A percentile compares a stretch with the other conserved stretches of the same genome.
Conservation (phyloP, 2,113 vertebrate species). For the Epinephelus moara region DNA sequence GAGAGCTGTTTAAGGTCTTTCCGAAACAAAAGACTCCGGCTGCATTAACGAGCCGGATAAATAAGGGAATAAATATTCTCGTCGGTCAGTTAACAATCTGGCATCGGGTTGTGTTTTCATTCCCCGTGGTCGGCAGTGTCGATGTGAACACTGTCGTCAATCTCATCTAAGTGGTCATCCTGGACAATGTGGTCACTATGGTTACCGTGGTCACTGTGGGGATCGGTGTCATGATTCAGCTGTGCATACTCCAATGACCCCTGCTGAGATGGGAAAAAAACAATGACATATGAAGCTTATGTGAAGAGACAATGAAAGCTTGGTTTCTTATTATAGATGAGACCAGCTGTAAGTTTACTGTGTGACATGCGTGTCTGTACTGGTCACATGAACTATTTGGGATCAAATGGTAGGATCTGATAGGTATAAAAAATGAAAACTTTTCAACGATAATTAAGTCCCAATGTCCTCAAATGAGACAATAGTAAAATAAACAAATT, state of each 20-base stretch:
- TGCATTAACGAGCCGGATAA: slow-evolving; percentile 37
- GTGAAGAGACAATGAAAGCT: background rate
- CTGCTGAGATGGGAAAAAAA: slow-evolving; percentile 47
- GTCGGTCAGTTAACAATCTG: slow-evolving; percentile 9
- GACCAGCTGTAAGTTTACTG: no score
- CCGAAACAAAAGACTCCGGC: slow-evolving; percentile 7
- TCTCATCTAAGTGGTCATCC: slow-evolving; percentile 17
- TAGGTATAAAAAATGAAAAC: no score
- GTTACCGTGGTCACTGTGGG: slow-evolving; percentile 31
- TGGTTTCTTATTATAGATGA: background rate
- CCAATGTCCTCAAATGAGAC: no score
- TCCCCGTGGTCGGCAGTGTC: background rate
- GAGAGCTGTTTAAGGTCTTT: background rate
- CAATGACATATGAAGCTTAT: background rate
- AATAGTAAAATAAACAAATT: no score
- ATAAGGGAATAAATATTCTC: slow-evolving; percentile 59
- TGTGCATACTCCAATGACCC: slow-evolving; percentile 79
- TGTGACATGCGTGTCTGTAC: no score
- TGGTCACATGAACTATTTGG: no score
- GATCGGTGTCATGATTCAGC: slow-evolving; percentile 70
- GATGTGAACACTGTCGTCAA: slow-evolving; percentile 16
- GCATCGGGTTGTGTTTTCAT: background rate
- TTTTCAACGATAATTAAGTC: no score
- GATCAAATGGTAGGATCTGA: no score
- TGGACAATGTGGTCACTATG: slow-evolving; percentile 27